Conservation (phyloP, 2,888 invertebrate genomes). For the Brachylomia viminalis region DNA sequence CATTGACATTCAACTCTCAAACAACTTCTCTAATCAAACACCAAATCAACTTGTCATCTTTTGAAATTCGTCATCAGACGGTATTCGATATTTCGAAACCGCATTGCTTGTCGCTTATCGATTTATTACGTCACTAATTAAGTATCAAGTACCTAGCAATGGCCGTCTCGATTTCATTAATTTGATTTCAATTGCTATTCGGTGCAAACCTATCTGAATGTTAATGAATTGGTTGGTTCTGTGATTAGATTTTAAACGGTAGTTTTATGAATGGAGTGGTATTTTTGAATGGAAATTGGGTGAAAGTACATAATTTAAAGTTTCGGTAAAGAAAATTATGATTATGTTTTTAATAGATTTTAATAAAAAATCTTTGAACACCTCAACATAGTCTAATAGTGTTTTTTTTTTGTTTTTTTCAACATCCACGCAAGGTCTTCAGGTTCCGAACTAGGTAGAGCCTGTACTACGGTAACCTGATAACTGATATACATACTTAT, state of each 20-base stretch:
- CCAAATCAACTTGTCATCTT: constrained; percentile 46
- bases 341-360: too few relatives aligned
- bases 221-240: constrained; percentile 35
- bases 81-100: constrained; percentile 41
- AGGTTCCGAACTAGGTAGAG: too few relatives aligned
- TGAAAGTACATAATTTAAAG: neutral
- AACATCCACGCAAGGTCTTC: too few relatives aligned
- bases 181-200: constrained; percentile 59
- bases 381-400: neutral
- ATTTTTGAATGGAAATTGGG: constrained; percentile 4
- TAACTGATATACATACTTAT: too few relatives aligned
- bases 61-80: constrained; percentile 49
- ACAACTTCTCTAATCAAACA: constrained; percentile 23
- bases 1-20: constrained; percentile 23
- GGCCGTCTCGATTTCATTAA: constrained; percentile 55
- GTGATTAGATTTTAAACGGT: neutral
- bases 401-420: too few relatives aligned
- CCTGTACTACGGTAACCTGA: too few relatives aligned
- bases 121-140: constrained; percentile 55
- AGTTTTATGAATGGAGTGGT: constrained; percentile 21
- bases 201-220: constrained; percentile 34
- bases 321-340: neutral
- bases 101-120: constrained; percentile 46
- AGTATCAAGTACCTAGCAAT: constrained; percentile 46
- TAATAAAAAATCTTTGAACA: too few relatives aligned